phyloP scores from a whole-genome alignment of 1,140 invertebrate species.

The Caligus rogercresseyi region DNA sequence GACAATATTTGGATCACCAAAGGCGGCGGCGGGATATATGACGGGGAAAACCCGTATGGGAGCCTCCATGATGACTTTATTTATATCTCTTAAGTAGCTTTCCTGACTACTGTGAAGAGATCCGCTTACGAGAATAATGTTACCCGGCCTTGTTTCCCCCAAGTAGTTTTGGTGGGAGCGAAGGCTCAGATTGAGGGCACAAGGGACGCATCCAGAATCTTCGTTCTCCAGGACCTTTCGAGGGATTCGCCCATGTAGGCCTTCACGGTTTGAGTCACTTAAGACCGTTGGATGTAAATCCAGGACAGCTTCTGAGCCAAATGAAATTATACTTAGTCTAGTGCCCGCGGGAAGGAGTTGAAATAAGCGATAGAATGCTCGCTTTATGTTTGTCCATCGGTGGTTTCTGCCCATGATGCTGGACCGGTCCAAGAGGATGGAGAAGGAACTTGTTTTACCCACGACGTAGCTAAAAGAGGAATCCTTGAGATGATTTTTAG shows the following conservation, averaged over 20 bases:
- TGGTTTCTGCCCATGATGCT: conserved; percentile 16
- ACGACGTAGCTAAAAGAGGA: not conserved
- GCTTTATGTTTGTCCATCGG: conserved; percentile 24
- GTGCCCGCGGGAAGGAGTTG: conserved; percentile 25
- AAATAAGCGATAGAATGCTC: conserved; percentile 25
- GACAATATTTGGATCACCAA: not conserved
- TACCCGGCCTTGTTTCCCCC: not conserved
- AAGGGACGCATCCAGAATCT: not conserved
- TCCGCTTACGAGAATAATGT: conserved; percentile 14
- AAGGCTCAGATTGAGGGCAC: conserved; percentile 1
- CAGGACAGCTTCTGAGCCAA: conserved; percentile 23
- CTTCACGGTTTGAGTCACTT: conserved; percentile 26
- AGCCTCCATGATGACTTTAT: not conserved
- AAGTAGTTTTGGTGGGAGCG: too few relatives aligned
- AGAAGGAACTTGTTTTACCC: not conserved
- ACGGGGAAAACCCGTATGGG: not conserved
- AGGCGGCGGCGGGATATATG: not conserved
- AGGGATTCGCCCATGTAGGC: conserved; percentile 26
- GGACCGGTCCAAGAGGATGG: conserved; percentile 6
- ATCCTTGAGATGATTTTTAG: not conserved
- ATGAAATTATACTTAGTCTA: conserved; percentile 25
- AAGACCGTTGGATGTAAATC: conserved; percentile 25
- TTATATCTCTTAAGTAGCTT: too few relatives aligned
- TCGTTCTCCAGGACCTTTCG: conserved; percentile 12
- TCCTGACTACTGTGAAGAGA: not conserved